Base-by-base conservation (phyloP, 2,113 vertebrate genomes). In the Sander vitreus region DNA sequence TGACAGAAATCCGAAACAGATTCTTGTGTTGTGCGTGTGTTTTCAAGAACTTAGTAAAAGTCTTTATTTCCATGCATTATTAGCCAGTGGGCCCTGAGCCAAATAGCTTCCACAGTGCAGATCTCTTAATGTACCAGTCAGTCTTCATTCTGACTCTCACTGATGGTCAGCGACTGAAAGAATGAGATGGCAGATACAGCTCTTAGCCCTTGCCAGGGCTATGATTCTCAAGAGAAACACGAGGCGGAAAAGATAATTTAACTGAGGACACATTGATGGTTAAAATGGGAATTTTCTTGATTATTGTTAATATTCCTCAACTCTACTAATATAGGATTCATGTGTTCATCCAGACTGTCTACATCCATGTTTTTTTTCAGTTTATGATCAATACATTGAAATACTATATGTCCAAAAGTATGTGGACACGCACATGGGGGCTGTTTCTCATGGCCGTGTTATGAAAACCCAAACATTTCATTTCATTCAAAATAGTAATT, bases 151-250 rank as follows among this genome's bases (percentile, higher is more conserved):
- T 11, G 51, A 53, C 19, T 71, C 30, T 14, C 21, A 3, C 55
- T 36, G 74, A 66, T 30, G 66, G 45, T 77, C 21, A 76, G 36
- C 1, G 1, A 23, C 25, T 74, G 25, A 71, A 62, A 76, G 47
- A 79, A 62, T 23, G 11, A 53, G 54, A 63, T 13, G 10, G 64
- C 45, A 30, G 2, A 57, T 18, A 25, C 43, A 47, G 16, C n/a
- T n/a, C n/a, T n/a, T n/a, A n/a, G n/a, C n/a, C n/a, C 19, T 2
- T 66, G n/a, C 25, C 11, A 6, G 25, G 58, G 30, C 30, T 11
- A 51, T 25, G 30, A 39, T 51, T 23, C 47, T 47, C 8, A 51
- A 8, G 19, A 66, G 25, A 47, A 30, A 10, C 7, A 1, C 1
- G 2, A 8, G 39, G 25, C 1, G 18, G 6, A 21, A 30, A 2